Conservation (phyloP, 2,888 invertebrate species). For the Andrena camellia region DNA sequence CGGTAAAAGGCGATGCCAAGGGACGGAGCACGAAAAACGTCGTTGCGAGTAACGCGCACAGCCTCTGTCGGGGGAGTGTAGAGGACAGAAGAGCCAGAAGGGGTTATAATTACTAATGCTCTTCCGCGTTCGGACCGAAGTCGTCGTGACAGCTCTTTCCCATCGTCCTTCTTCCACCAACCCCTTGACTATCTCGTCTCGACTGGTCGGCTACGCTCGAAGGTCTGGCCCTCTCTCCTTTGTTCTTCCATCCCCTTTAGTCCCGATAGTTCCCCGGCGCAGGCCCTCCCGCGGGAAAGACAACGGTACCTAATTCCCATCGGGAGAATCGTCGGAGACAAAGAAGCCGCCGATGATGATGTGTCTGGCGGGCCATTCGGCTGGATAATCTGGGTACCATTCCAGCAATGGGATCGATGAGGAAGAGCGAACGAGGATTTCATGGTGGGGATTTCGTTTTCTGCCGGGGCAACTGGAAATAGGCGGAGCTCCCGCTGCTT, state of each 20-base stretch:
- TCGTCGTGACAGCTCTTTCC: conserved; percentile 67
- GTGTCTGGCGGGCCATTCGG: conserved; percentile 58
- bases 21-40: background rate
- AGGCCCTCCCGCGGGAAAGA: conserved; percentile 42
- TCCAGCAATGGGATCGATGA: conserved; percentile 61
- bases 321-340: conserved; percentile 66
- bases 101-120: conserved; percentile 76
- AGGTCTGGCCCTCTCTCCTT: conserved; percentile 12
- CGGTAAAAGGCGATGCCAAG: conserved; percentile 2
- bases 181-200: conserved; percentile 14
- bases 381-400: conserved; percentile 64
- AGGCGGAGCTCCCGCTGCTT: conserved; percentile 2
- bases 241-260: conserved; percentile 20
- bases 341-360: conserved; percentile 67
- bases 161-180: conserved; percentile 20
- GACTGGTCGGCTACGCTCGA: conserved; percentile 17
- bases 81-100: conserved; percentile 59
- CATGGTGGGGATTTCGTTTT: conserved; percentile 46
- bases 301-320: conserved; percentile 60
- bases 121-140: conserved; percentile 59
- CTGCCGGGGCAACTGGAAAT: conserved; percentile 18
- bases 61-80: background rate
- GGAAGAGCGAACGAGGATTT: conserved; percentile 32
- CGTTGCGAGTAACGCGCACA: conserved; percentile 14
- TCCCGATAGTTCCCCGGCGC: conserved; percentile 9